Evolutionary conservation across 37 sponge, comb jelly and placozoan species (phyloP).

Genomic region (Theonella swinhoei): DNA sequence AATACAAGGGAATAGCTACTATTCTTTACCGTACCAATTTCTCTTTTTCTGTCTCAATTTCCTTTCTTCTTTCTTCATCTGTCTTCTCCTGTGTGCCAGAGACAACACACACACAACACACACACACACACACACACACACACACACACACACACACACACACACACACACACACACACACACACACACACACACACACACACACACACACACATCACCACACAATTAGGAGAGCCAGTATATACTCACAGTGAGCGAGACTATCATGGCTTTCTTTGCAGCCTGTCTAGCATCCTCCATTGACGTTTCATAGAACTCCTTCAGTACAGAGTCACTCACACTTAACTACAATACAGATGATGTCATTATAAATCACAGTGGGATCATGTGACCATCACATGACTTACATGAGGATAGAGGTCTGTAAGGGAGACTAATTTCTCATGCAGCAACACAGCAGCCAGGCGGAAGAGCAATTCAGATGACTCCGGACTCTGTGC

Average conservation of each 20-base stretch:
- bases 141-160: constrained; percentile 24
- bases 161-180: constrained; percentile 35
- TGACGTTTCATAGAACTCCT: constrained; percentile 49
- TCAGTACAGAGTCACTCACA: constrained; percentile 42
- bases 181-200: constrained; percentile 22
- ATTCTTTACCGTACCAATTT: constrained; percentile 28
- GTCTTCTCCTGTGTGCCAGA: constrained; percentile 41
- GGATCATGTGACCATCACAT: not conserved
- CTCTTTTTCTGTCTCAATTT: constrained; percentile 24
- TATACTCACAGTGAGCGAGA: constrained; percentile 67
- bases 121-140: constrained; percentile 4
- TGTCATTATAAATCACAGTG: not conserved
- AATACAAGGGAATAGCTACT: not conserved
- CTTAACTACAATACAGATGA: constrained; percentile 43
- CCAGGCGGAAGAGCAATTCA: constrained; percentile 62
- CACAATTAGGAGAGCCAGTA: too few species aligned
- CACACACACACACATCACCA: too few species aligned
- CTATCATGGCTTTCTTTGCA: constrained; percentile 67
- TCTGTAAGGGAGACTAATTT: constrained; percentile 67
- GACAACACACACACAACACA: not conserved
- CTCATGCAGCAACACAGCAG: constrained; percentile 82
- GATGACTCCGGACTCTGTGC: not conserved
- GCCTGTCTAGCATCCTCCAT: constrained; percentile 55
- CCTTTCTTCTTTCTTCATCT: constrained; percentile 51
- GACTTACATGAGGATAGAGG: constrained; percentile 84